These are phyloP conservation scores for Andricus quercusramuli DNA, from an alignment of 2,888 invertebrate genomes.

Conservation along the genomic window DNA sequence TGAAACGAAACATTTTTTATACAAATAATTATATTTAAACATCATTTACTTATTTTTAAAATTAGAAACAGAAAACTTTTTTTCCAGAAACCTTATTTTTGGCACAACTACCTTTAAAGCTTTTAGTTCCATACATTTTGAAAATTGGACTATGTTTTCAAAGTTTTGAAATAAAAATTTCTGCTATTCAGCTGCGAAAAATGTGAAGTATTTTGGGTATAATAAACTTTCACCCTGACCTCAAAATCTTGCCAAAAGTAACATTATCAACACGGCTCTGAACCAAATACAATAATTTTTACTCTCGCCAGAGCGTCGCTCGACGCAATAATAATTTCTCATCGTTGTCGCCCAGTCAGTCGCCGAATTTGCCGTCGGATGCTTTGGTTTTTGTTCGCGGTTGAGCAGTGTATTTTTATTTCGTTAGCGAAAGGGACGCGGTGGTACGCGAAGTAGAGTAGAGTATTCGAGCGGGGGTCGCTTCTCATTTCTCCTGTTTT, in stretches of 20 bases:
- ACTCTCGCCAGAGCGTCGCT: slow-evolving; percentile 49
- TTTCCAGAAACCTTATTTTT: no score
- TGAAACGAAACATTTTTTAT: no score
- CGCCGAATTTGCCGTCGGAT: slow-evolving; percentile 53
- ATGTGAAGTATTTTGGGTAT: neutral
- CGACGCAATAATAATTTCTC: slow-evolving; percentile 54
- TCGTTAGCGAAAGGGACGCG: slow-evolving; percentile 61
- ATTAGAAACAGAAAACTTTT: no score
- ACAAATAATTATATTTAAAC: no score
- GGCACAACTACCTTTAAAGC: no score
- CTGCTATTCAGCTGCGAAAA: neutral
- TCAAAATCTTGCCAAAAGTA: slow-evolving; percentile 20
- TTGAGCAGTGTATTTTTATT: slow-evolving; percentile 61
- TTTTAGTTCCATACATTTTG: neutral
- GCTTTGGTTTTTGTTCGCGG: slow-evolving; percentile 57
- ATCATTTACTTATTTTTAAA: no score
- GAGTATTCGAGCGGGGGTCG: slow-evolving; percentile 58
- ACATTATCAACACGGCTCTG: neutral
- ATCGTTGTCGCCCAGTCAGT: slow-evolving; percentile 51
- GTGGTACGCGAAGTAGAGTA: slow-evolving; percentile 54
- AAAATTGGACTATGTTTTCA: neutral
- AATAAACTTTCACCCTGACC: neutral
- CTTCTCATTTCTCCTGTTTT: slow-evolving; percentile 77
- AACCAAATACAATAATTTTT: slow-evolving; percentile 17
- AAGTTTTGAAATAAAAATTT: neutral